These are phyloP conservation scores for Paguma larvata DNA, from an alignment of 2,797 vertebrate species.

Conservation along the genomic window DNA sequence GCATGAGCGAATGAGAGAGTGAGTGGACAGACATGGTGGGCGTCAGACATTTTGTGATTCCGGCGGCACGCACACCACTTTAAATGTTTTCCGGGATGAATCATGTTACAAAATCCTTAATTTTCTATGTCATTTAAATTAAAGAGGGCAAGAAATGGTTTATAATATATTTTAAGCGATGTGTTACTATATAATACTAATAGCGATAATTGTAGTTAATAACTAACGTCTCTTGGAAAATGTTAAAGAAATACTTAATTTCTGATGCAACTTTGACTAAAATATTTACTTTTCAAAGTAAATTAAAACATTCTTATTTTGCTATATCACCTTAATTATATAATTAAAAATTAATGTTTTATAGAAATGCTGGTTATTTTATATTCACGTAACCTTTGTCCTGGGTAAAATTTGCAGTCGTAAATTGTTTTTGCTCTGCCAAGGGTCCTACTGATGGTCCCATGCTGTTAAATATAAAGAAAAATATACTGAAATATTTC, in stretches of 20 bases:
- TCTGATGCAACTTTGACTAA: conserved; percentile 79
- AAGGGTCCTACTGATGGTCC: background rate
- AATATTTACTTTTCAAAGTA: conserved; percentile 76
- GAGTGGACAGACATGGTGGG: background rate
- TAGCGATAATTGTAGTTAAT: conserved; percentile 76
- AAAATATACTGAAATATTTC: conserved; percentile 66
- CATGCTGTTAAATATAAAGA: conserved; percentile 67
- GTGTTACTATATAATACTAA: conserved; percentile 66
- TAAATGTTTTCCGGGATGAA: conserved; percentile 60
- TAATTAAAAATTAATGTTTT: conserved; percentile 82
- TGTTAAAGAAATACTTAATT: conserved; percentile 74
- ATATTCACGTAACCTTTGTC: conserved; percentile 67
- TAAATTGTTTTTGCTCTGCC: conserved; percentile 38
- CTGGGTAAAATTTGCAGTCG: conserved; percentile 38
- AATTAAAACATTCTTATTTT: conserved; percentile 79
- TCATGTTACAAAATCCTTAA: conserved; percentile 55
- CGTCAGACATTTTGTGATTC: background rate
- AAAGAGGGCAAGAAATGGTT: conserved; percentile 76
- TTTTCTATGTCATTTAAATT: conserved; percentile 79
- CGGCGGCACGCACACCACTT: conserved; percentile 24
- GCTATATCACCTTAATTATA: conserved; percentile 77
- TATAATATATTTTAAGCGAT: conserved; percentile 82
- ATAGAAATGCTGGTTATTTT: conserved; percentile 79
- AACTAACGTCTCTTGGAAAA: conserved; percentile 74
- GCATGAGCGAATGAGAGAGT: background rate